phyloP scores from a whole-genome alignment of 1,140 invertebrate genomes.

The Macrocentrus cingulum region DNA sequence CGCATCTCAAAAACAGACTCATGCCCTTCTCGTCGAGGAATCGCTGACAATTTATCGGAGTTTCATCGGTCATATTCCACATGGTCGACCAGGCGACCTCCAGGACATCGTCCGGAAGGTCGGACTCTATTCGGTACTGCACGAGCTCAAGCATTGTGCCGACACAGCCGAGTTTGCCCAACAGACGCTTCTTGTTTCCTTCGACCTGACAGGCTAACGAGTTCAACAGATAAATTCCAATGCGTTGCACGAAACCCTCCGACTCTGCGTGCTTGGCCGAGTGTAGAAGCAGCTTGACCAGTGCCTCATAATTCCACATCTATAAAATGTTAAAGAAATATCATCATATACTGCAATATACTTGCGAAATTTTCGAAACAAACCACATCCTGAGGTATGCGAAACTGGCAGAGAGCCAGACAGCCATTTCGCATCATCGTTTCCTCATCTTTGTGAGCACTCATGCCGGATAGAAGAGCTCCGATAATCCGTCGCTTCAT shows the following conservation, averaged over 20 bases:
- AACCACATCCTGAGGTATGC: conserved; percentile 92
- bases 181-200: conserved; percentile 83
- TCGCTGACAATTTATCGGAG: conserved; percentile 85
- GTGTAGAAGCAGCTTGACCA: conserved; percentile 82
- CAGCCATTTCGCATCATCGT: conserved; percentile 96
- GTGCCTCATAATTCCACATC: conserved; percentile 88
- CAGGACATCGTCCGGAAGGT: conserved; percentile 89
- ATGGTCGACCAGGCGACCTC: conserved; percentile 98
- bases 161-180: conserved; percentile 86
- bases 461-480: conserved; percentile 86
- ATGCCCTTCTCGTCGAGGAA: conserved; percentile 87
- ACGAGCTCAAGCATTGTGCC: conserved; percentile 88
- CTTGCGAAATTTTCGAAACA: too few relatives aligned
- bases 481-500: conserved; percentile 79
- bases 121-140: conserved; percentile 69
- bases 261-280: conserved; percentile 80
- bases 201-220: conserved; percentile 95
- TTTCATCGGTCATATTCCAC: conserved; percentile 98
- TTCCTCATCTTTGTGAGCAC: conserved; percentile 76
- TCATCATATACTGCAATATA: neutral
- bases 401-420: conserved; percentile 91
- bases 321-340: conserved; percentile 52
- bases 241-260: conserved; percentile 90
- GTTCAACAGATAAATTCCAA: conserved; percentile 93
- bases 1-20: conserved; percentile 82